phyloP scores from a whole-genome alignment of 2,113 vertebrate species.

The Platichthys flesus region DNA sequence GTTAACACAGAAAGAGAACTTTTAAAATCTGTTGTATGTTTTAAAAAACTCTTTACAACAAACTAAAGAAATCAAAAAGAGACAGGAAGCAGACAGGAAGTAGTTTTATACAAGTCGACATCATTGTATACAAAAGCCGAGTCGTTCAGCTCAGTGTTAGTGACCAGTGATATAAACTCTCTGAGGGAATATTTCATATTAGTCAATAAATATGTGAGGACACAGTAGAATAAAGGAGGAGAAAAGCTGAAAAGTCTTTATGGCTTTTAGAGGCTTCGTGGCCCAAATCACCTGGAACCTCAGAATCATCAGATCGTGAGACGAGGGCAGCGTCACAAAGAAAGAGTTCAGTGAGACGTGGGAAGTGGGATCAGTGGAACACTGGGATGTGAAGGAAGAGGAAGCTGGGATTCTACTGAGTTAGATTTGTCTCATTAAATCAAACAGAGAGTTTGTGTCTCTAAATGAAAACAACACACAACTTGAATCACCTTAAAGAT shows the following conservation, averaged over 20 bases:
- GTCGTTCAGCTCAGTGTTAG: conserved; percentile 77
- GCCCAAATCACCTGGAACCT: conserved; percentile 55
- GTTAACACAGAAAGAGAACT: conserved; percentile 42
- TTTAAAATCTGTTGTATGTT: conserved; percentile 58
- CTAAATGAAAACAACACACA: too few relatives aligned
- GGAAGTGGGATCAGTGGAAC: conserved; percentile 53
- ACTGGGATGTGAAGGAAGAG: too few relatives aligned
- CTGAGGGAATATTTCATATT: conserved; percentile 72
- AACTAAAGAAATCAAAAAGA: conserved; percentile 48
- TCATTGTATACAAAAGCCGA: conserved; percentile 78
- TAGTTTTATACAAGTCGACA: conserved; percentile 70
- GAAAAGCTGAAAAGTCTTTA: conserved; percentile 63
- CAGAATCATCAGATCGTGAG: conserved; percentile 11
- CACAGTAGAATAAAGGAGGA: conserved; percentile 58
- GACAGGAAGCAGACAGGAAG: conserved; percentile 67
- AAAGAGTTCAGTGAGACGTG: too few relatives aligned
- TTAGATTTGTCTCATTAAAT: too few relatives aligned
- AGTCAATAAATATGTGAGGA: conserved; percentile 79
- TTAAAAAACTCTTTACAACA: conserved; percentile 65
- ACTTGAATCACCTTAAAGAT: too few relatives aligned
- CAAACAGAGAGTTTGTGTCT: too few relatives aligned
- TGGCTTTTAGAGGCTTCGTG: conserved; percentile 73
- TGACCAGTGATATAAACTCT: conserved; percentile 82
- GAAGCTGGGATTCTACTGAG: not conserved
- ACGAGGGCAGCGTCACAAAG: conserved; percentile 22